Evolutionary conservation across 2,888 invertebrate species (phyloP), one percentile per base, ranked within the genome.

Genomic region (Phortica magna): DNA sequence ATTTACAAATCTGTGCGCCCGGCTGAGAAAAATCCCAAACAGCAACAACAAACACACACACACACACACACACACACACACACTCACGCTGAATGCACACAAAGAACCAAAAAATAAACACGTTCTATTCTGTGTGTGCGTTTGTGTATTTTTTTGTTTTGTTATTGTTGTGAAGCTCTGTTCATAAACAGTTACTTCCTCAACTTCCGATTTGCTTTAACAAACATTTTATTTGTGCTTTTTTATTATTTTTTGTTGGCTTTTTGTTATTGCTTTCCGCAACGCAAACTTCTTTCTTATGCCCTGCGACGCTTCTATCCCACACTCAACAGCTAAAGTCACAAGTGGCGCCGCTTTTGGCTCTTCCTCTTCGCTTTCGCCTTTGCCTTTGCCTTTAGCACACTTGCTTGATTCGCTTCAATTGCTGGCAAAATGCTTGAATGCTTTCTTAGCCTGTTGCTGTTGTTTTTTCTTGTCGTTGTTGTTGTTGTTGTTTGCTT

Each of bases 1-100:
- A 17, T n/a, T 61, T 61, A 22, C 39, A 31, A 65, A 41, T 65
- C 39, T 65, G 65, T 65, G 65, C 41, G 65, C 65, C 65, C 65
- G 17, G 65, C 65, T 39, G 39, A 65, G 41, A 39, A 65, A 65
- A 65, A 19, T 31, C 14, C 31, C 12, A 39, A 65, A 65, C 41
- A 65, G 41, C 65, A 65, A 65, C n/a, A 65, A 65, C 65, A 65
- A 31, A 12, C 65, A 65, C 39, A 65, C 7, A 31, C 2, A 65
- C 31, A 41, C 12, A 65, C 7, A 39, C 14, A 31, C 7, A 57
- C 6, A 14, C 48, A 14, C 0, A 59, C 59, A 61, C 59, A 59
- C n/a, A n/a, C 14, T 17, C 14, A 59, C 59, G 19, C 14, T 17
- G 19, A 17, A 59, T 17, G 59, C 59, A 9, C 9, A 59, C n/a